phyloP scores from a whole-genome alignment of 2,888 invertebrate genomes.

The Lymantria dispar region DNA sequence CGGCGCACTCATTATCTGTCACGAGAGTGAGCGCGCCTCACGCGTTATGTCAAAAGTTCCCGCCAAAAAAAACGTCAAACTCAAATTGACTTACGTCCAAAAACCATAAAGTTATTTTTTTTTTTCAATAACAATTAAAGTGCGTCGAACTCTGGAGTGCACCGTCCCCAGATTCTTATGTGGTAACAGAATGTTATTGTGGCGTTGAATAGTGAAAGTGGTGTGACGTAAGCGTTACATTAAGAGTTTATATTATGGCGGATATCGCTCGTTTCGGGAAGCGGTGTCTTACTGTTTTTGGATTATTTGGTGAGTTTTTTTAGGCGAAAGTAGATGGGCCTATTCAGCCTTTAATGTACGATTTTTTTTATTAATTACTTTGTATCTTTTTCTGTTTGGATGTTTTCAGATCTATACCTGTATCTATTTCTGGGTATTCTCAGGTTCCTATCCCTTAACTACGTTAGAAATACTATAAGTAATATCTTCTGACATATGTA shows the following conservation, averaged over 20 bases:
- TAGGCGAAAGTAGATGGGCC: too few relatives aligned
- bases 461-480: too few relatives aligned
- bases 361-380: too few relatives aligned
- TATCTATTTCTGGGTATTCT: too few relatives aligned
- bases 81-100: conserved; percentile 34
- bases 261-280: conserved; percentile 66
- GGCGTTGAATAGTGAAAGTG: conserved; percentile 73
- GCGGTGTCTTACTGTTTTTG: conserved; percentile 63
- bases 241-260: conserved; percentile 69
- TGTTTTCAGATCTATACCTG: too few relatives aligned
- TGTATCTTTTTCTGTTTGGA: too few relatives aligned
- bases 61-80: conserved; percentile 53
- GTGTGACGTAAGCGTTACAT: conserved; percentile 74
- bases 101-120: conserved; percentile 37
- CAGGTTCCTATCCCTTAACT: too few relatives aligned
- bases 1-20: conserved; percentile 63
- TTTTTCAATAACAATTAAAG: conserved; percentile 37
- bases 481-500: too few relatives aligned
- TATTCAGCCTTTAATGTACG: too few relatives aligned
- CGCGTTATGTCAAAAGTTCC: conserved; percentile 56
- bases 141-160: conserved; percentile 70
- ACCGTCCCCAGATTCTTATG: conserved; percentile 64
- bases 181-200: conserved; percentile 63
- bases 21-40: conserved; percentile 69
- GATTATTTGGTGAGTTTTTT: conserved; percentile 51